A percentile compares a stretch with the other conserved stretches of the same genome.
Evolutionary conservation across 2,888 invertebrate genomes (phyloP).

Genomic region (Tipula confusa): DNA sequence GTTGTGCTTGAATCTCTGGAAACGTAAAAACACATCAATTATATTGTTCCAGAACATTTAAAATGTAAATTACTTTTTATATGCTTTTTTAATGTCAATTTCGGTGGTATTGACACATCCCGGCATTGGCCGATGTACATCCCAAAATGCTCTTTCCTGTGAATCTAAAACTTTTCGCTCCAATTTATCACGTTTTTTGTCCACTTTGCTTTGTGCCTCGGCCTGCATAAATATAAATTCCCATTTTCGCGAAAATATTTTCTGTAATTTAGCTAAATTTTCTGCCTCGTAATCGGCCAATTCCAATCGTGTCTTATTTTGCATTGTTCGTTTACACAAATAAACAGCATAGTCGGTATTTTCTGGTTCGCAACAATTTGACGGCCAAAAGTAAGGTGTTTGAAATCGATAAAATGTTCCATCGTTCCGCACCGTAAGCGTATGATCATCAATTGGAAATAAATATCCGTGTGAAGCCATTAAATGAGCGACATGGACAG

Average conservation of each 20-base stretch:
- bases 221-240: conserved; percentile 96
- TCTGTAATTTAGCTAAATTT: conserved; percentile 92
- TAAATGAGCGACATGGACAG: conserved; percentile 89
- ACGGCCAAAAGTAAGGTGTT: conserved; percentile 99
- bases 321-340: conserved; percentile 98
- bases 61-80: conserved; percentile 49
- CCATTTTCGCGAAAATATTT: conserved; percentile 99
- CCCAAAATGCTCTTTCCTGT: conserved; percentile 99
- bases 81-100: conserved; percentile 95
- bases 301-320: conserved; percentile 96
- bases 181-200: conserved; percentile 96
- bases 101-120: conserved; percentile 99
- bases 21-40: too few species aligned
- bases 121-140: conserved; percentile 98
- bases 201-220: conserved; percentile 74
- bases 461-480: conserved; percentile 97
- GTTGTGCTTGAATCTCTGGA: background rate
- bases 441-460: conserved; percentile 98
- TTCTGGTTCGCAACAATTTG: conserved; percentile 98
- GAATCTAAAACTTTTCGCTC: conserved; percentile 98
- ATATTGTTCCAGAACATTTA: background rate
- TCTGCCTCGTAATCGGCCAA: conserved; percentile 99
- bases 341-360: conserved; percentile 99
- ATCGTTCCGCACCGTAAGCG: conserved; percentile 94
- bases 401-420: conserved; percentile 87